Evolutionary conservation across 1,140 invertebrate genomes (phyloP).

Genomic region (Heterodera carotae): DNA sequence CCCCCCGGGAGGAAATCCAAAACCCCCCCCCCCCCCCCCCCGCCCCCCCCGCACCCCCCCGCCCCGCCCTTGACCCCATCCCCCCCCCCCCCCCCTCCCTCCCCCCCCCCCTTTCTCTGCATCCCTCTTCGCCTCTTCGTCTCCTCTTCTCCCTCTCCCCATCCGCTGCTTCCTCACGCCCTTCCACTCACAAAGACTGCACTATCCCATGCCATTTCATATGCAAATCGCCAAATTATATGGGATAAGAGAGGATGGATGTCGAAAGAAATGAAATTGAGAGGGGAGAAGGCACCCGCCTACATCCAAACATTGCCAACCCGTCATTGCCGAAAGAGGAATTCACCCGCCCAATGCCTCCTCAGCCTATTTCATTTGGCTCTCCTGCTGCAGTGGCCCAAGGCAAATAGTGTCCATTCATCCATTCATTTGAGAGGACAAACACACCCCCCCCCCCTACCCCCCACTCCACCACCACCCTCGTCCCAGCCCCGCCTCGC

Average conservation of each 20-base stretch:
- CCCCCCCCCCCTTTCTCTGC: too few relatives aligned
- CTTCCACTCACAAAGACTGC: background rate
- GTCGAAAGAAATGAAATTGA: background rate
- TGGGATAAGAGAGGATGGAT: background rate
- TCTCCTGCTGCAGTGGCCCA: background rate
- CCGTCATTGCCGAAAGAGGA: background rate
- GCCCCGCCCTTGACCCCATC: too few relatives aligned
- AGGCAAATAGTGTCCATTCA: background rate
- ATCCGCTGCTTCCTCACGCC: background rate
- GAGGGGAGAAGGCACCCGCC: background rate
- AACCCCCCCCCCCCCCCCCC: too few relatives aligned
- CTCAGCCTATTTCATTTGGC: background rate
- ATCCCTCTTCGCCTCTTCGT: background rate
- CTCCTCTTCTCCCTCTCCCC: too few relatives aligned
- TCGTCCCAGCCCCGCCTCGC: too few relatives aligned
- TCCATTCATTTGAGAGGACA: background rate
- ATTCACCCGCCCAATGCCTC: background rate
- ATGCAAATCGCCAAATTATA: conserved; percentile 3
- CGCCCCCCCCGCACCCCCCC: too few relatives aligned
- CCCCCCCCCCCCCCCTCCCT: too few relatives aligned
- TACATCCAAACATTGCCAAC: background rate
- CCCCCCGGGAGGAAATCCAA: background rate
- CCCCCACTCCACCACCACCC: too few relatives aligned
- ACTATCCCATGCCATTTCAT: background rate
- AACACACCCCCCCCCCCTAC: background rate